phyloP scores from a whole-genome alignment of 2,113 vertebrate species.

The Rhinopomastus cyanomelas region DNA sequence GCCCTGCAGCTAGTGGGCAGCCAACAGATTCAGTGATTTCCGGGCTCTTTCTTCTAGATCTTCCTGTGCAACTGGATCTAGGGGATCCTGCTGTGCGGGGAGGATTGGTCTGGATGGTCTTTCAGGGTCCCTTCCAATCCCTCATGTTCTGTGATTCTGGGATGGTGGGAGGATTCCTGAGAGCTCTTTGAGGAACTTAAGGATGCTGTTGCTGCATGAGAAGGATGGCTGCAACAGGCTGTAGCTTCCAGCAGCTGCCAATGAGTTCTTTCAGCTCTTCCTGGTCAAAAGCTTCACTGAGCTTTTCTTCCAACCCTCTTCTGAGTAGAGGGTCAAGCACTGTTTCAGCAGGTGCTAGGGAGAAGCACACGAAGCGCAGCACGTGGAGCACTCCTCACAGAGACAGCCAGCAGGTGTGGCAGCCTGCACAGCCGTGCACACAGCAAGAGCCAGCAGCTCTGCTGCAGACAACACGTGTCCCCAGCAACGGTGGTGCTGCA shows the following conservation, averaged over 20 bases:
- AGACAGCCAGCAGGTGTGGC: background rate
- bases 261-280: background rate
- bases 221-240: background rate
- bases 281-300: background rate
- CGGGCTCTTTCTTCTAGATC: background rate
- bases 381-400: background rate
- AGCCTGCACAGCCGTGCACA: background rate
- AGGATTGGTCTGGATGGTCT: too few relatives aligned
- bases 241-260: background rate
- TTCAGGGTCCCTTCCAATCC: too few relatives aligned
- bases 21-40: background rate
- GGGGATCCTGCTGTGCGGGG: too few relatives aligned
- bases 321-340: background rate
- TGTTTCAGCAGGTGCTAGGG: background rate
- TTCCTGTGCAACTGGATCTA: too few relatives aligned
- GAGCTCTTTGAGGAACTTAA: background rate
- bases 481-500: background rate
- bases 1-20: background rate
- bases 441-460: background rate
- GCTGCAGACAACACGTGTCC: background rate
- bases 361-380: background rate
- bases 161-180: background rate
- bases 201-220: background rate
- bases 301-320: background rate
- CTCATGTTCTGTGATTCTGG: too few relatives aligned